Conservation (phyloP, 2,113 vertebrate species). For the Apodemus sylvaticus region DNA sequence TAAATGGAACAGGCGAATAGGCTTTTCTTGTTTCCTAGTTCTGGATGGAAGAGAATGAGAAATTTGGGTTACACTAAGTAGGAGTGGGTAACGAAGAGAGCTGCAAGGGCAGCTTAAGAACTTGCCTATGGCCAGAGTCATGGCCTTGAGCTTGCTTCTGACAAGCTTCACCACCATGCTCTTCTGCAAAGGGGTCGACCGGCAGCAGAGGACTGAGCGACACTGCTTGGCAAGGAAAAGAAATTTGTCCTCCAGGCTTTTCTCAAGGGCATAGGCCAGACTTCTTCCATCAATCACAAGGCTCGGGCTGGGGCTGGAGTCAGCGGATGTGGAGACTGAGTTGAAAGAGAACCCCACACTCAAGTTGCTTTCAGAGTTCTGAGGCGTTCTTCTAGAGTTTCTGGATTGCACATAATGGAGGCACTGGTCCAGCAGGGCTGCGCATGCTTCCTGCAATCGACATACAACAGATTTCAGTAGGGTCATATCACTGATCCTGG, state of each 20-base stretch:
- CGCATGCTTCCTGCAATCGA: slow-evolving; percentile 92
- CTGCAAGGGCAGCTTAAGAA: background rate
- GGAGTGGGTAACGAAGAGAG: background rate
- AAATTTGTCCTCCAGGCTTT: slow-evolving; percentile 93
- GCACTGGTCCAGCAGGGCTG: slow-evolving; percentile 90
- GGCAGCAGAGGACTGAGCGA: slow-evolving; percentile 95
- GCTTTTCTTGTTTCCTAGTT: accelerated
- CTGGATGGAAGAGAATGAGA: background rate
- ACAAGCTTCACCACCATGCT: slow-evolving; percentile 98
- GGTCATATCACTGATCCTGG: background rate
- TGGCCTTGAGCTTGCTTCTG: slow-evolving; percentile 96
- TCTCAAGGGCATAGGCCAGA: slow-evolving; percentile 94
- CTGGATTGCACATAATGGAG: slow-evolving; percentile 91
- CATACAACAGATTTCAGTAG: background rate
- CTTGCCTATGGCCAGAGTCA: slow-evolving; percentile 97
- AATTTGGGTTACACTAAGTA: background rate
- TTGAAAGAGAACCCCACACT: slow-evolving; percentile 83
- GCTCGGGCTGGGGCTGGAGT: slow-evolving; percentile 88
- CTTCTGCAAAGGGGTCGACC: slow-evolving; percentile 97
- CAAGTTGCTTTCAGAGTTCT: slow-evolving; percentile 80
- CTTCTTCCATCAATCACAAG: slow-evolving; percentile 96
- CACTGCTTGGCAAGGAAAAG: slow-evolving; percentile 93
- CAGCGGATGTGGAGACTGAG: slow-evolving; percentile 70
- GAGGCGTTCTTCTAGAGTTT: slow-evolving; percentile 83
- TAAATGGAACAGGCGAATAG: background rate